A percentile compares a stretch with the other conserved stretches of the same genome.
phyloP scores from a whole-genome alignment of 2,797 vertebrate species.

The Myoxocephalus aenaeus region DNA sequence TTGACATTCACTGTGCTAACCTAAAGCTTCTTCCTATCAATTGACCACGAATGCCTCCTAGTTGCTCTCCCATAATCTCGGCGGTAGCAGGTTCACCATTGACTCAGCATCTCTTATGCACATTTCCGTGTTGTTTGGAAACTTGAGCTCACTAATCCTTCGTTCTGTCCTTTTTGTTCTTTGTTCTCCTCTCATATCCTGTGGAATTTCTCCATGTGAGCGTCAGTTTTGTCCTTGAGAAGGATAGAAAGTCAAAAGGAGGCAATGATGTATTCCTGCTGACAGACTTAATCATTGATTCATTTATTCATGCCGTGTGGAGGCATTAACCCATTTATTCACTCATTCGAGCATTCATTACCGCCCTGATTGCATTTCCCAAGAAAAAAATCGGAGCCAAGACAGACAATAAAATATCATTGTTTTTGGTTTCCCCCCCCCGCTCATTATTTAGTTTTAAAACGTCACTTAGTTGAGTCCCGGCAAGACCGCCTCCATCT shows the following conservation, averaged over 20 bases:
- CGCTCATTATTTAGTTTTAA: slow-evolving; percentile 21
- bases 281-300: slow-evolving; percentile 25
- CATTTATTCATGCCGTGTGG: slow-evolving; percentile 10
- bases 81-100: slow-evolving; percentile 32
- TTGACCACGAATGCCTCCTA: slow-evolving; percentile 15
- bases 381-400: background rate
- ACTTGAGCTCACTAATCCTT: slow-evolving; percentile 57
- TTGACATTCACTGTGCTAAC: slow-evolving; percentile 36
- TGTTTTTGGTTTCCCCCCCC: background rate
- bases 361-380: background rate
- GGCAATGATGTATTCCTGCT: slow-evolving; percentile 17
- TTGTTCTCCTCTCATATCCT: slow-evolving; percentile 65
- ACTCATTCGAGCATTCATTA: background rate
- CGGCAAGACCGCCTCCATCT: slow-evolving; percentile 38
- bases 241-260: slow-evolving; percentile 49
- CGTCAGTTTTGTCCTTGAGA: slow-evolving; percentile 55
- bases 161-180: slow-evolving; percentile 54
- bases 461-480: slow-evolving; percentile 27
- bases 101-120: slow-evolving; percentile 11
- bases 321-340: slow-evolving; percentile 1
- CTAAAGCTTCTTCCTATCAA: slow-evolving; percentile 18
- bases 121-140: slow-evolving; percentile 44
- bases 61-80: slow-evolving; percentile 11
- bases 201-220: slow-evolving; percentile 63
- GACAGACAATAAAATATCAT: background rate